Base-by-base conservation (phyloP, 2,888 invertebrate genomes). In the Plusia festucae region DNA sequence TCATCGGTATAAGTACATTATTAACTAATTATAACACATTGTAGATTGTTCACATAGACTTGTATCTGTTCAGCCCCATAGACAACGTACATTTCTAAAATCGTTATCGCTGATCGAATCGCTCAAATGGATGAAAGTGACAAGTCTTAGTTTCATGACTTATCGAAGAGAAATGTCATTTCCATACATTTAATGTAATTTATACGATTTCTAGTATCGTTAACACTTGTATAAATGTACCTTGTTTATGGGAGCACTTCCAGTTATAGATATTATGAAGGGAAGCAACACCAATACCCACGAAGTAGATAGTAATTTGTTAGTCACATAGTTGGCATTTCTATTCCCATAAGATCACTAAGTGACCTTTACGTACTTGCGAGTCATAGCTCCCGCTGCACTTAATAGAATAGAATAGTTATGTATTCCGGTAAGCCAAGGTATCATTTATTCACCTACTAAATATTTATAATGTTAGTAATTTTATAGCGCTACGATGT, bases 1-100 rank as follows among this genome's bases (percentile, higher is more conserved):
- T 54, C 53, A 76, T 72, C 34, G 53, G 24, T 24, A 63, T 53
- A 71, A 71, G 46, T 76, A 70, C 76, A 64, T 76, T 32, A 16
- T 70, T 62, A 20, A 49, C 18, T 20, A 18, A 20, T 49, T 49
- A 9, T 49, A 18, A 20, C 11, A 49, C 46, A 11, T 46, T 20
- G 46, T 46, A 40, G 40, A n/a, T 40, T 18, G 16, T 46, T 49
- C n/a, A 40, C 40, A 34, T 40, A n/a, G n/a, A n/a, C n/a, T n/a
- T n/a, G 13, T 46, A 3, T 49, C 20, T 20, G 4, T 9, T 49
- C 9, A 20, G 9, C 20, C 18, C 20, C 20, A 20, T 20, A n/a
- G n/a, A n/a, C n/a, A n/a, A n/a, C n/a, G n/a, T n/a, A n/a, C n/a
- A n/a, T n/a, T n/a, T n/a, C n/a, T n/a, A n/a, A n/a, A n/a, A n/a